Conservation (phyloP, 1,140 invertebrate genomes). For the Drosophila ironensis region DNA sequence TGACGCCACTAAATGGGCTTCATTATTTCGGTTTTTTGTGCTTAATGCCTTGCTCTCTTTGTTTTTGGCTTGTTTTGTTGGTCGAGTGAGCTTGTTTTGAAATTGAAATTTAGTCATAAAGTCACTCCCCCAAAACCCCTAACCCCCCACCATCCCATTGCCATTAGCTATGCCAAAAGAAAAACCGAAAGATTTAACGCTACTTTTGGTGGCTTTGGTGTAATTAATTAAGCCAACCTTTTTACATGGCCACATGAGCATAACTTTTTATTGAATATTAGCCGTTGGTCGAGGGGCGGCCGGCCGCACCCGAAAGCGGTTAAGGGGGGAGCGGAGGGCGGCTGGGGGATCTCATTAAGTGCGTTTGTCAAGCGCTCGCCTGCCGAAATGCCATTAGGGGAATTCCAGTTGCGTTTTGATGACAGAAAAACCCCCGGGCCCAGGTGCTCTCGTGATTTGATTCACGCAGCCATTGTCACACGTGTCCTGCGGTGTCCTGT, state of each 20-base stretch:
- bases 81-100: constrained; percentile 38
- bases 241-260: constrained; percentile 69
- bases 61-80: constrained; percentile 30
- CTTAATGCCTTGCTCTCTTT: constrained; percentile 34
- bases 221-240: constrained; percentile 71
- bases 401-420: constrained; percentile 60
- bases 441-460: constrained; percentile 61
- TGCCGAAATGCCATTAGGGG: constrained; percentile 67
- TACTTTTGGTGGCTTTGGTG: constrained; percentile 37
- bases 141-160: background rate
- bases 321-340: background rate
- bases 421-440: constrained; percentile 55
- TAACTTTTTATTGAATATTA: constrained; percentile 80
- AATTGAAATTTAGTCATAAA: constrained; percentile 80
- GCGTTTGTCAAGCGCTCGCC: constrained; percentile 65
- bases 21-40: constrained; percentile 72
- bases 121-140: constrained; percentile 16
- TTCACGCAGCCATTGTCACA: constrained; percentile 53
- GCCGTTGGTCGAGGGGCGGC: constrained; percentile 25
- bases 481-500: constrained; percentile 54
- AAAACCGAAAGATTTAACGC: constrained; percentile 70
- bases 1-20: constrained; percentile 80
- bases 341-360: constrained; percentile 58
- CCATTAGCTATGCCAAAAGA: constrained; percentile 28
- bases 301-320: constrained; percentile 31